phyloP scores from a whole-genome alignment of 2,113 vertebrate species.

The Ceyx melanurus region DNA sequence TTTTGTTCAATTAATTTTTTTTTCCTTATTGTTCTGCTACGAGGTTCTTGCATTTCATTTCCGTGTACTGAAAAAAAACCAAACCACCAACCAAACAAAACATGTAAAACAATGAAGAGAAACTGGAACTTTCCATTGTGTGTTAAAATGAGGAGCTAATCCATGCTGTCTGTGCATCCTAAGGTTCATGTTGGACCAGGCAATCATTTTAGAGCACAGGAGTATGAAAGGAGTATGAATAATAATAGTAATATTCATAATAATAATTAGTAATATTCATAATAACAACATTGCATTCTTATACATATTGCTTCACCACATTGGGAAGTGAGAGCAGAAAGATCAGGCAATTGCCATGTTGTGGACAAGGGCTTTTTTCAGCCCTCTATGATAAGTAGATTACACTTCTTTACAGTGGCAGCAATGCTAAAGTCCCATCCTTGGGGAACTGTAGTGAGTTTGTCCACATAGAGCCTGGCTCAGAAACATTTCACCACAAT shows the following conservation, averaged over 20 bases:
- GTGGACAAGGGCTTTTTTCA: neutral
- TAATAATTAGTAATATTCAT: neutral
- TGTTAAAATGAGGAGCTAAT: neutral
- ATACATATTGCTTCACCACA: neutral
- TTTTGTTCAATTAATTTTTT: constrained; percentile 67
- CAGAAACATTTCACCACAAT: neutral
- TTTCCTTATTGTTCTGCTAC: constrained; percentile 21
- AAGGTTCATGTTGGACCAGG: neutral
- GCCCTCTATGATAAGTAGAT: neutral
- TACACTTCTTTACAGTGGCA: neutral
- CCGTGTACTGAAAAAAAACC: neutral
- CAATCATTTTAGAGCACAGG: neutral
- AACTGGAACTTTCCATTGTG: neutral
- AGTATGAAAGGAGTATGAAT: neutral
- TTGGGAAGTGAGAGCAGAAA: neutral
- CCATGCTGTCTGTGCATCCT: neutral
- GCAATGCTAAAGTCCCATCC: neutral
- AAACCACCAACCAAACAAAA: neutral
- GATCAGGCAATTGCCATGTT: neutral
- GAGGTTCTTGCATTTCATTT: constrained; percentile 52
- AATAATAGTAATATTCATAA: neutral
- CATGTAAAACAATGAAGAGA: neutral
- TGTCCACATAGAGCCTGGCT: neutral
- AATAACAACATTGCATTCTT: neutral
- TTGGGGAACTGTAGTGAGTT: neutral